A percentile compares a stretch with the other conserved stretches of the same genome.
phyloP scores from a whole-genome alignment of 2,888 invertebrate species.

The Rhaphigaster nebulosa region DNA sequence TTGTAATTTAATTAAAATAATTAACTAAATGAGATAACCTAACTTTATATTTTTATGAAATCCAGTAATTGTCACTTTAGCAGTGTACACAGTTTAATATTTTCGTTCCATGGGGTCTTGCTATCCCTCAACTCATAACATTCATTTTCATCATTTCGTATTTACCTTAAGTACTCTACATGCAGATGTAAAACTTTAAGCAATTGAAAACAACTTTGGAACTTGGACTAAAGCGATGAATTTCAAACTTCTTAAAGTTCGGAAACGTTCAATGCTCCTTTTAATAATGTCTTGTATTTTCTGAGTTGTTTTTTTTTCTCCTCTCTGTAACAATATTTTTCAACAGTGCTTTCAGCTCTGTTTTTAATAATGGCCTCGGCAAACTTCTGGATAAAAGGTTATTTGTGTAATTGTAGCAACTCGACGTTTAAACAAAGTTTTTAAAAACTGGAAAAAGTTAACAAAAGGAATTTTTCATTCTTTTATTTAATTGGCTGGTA shows the following conservation, averaged over 20 bases:
- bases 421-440: constrained; percentile 33
- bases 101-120: background rate
- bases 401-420: constrained; percentile 22
- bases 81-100: too few species aligned
- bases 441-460: constrained; percentile 10
- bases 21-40: too few species aligned
- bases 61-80: too few species aligned
- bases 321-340: constrained; percentile 17
- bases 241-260: background rate
- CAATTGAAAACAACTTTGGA: constrained; percentile 5
- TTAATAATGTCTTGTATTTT: background rate
- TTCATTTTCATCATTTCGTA: background rate
- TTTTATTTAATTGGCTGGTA: constrained; percentile 29
- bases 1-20: too few species aligned
- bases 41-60: too few species aligned
- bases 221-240: background rate
- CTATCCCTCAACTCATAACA: background rate
- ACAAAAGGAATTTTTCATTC: constrained; percentile 20
- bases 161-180: background rate
- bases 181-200: background rate
- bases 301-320: background rate
- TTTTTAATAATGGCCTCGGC: constrained; percentile 1
- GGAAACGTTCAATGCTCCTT: background rate
- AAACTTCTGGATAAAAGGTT: constrained; percentile 27
- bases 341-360: background rate